These are phyloP conservation scores for Oplegnathus fasciatus DNA, from an alignment of 2,113 vertebrate genomes.

Conservation along the genomic window DNA sequence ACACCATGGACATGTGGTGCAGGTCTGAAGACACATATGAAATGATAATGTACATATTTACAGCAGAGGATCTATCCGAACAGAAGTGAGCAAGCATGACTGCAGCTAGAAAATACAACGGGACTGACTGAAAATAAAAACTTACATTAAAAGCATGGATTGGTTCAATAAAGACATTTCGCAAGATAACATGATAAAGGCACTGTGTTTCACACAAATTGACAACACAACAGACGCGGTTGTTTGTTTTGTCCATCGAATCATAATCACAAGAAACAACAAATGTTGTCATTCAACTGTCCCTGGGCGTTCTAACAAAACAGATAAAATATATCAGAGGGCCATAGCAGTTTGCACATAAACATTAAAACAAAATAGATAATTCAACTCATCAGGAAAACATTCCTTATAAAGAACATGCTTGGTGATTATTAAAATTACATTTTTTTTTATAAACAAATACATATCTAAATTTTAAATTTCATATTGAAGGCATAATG, in stretches of 20 bases:
- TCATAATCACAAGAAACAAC: slow-evolving; percentile 65
- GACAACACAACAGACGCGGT: slow-evolving; percentile 65
- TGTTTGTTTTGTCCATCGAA: slow-evolving; percentile 67
- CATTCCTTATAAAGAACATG: slow-evolving; percentile 82
- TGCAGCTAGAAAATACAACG: slow-evolving; percentile 74
- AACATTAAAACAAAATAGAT: slow-evolving; percentile 73
- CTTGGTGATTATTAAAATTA: slow-evolving; percentile 78
- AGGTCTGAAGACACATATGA: slow-evolving; percentile 83
- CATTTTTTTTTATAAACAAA: slow-evolving; percentile 79
- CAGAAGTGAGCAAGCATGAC: slow-evolving; percentile 66
- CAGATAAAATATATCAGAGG: slow-evolving; percentile 66
- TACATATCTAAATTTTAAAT: slow-evolving; percentile 75
- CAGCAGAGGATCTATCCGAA: slow-evolving; percentile 83
- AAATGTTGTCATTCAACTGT: slow-evolving; percentile 69
- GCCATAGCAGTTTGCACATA: slow-evolving; percentile 63
- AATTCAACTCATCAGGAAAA: slow-evolving; percentile 80
- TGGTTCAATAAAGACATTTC: slow-evolving; percentile 75
- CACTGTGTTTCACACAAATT: slow-evolving; percentile 88
- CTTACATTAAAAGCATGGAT: slow-evolving; percentile 77
- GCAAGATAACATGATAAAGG: slow-evolving; percentile 77
- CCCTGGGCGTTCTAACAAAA: slow-evolving; percentile 65
- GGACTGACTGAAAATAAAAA: slow-evolving; percentile 61
- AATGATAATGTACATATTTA: slow-evolving; percentile 96
- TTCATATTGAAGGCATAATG: slow-evolving; percentile 79
- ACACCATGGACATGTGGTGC: slow-evolving; percentile 76